These are phyloP conservation scores for Phasianus colchicus DNA, from an alignment of 2,113 vertebrate species.

Conservation along the genomic window DNA sequence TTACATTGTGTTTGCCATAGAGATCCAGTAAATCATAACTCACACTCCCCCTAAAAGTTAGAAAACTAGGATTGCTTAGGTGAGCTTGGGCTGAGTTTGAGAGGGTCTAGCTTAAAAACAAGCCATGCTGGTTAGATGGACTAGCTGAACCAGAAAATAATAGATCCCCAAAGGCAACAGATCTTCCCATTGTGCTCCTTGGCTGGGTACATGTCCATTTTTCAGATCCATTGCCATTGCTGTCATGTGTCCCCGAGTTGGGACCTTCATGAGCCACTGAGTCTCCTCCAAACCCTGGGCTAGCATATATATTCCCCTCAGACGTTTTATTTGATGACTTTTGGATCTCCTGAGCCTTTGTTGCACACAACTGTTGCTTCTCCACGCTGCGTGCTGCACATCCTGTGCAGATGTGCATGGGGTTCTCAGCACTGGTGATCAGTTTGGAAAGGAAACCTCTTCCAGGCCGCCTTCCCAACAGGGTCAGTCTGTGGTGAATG, in stretches of 20 bases:
- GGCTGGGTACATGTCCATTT: not conserved
- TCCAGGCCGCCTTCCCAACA: not conserved
- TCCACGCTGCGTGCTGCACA: rapidly evolving
- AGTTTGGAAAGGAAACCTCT: not conserved
- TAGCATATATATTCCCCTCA: not conserved
- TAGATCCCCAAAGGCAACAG: not conserved
- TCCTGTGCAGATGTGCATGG: not conserved
- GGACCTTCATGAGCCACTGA: not conserved
- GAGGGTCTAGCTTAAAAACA: not conserved
- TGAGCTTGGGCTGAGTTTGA: not conserved
- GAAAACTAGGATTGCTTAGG: not conserved
- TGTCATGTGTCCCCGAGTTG: not conserved
- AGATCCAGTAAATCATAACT: conserved; percentile 1
- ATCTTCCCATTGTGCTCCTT: not conserved
- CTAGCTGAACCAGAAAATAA: not conserved
- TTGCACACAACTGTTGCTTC: not conserved
- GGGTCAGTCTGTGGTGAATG: not conserved
- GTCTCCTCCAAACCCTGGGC: not conserved
- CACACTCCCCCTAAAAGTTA: not conserved
- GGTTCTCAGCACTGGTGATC: not conserved
- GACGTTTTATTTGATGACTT: not conserved
- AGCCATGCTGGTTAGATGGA: not conserved
- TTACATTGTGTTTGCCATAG: not conserved
- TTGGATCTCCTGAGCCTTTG: not conserved
- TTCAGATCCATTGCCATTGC: not conserved